Conservation (phyloP, 2,797 vertebrate genomes). For the Ceryle rudis region DNA sequence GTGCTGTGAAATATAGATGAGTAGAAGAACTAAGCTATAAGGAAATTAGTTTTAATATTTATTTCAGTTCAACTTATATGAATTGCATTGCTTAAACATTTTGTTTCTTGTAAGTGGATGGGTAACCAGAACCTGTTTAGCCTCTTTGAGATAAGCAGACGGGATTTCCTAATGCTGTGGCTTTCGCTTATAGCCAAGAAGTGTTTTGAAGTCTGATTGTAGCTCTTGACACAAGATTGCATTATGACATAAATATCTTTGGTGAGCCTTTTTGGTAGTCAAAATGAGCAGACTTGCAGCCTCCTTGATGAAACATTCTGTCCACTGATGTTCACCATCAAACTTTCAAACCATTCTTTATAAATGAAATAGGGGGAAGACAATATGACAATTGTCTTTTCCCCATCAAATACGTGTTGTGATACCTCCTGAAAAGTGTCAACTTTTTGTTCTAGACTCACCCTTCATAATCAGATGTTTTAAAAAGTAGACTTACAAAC, state of each 20-base stretch:
- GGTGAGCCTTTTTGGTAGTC: not conserved
- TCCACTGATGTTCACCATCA: not conserved
- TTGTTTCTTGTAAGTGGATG: not conserved
- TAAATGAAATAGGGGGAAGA: not conserved
- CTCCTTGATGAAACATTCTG: slow-evolving; percentile 4
- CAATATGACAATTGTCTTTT: not conserved
- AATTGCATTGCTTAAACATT: slow-evolving; percentile 3
- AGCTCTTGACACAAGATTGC: slow-evolving; percentile 1
- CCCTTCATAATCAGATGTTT: not conserved
- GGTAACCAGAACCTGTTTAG: slow-evolving; percentile 34
- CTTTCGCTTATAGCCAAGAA: not conserved
- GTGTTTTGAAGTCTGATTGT: slow-evolving; percentile 45
- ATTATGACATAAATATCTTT: not conserved
- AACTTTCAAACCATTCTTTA: not conserved
- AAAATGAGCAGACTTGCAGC: not conserved
- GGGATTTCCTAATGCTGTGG: slow-evolving; percentile 31
- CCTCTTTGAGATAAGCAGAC: slow-evolving; percentile 30
- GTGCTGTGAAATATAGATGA: not conserved
- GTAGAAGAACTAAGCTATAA: not conserved
- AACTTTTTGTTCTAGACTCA: not conserved
- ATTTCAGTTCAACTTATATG: not conserved
- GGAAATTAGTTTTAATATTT: not conserved
- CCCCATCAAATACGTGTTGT: not conserved
- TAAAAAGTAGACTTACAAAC: not conserved
- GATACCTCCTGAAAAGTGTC: not conserved